A percentile compares a stretch with the other conserved stretches of the same genome.
These are phyloP conservation scores for Drosophila lacicola DNA, from an alignment of 2,888 invertebrate genomes.

Conservation along the genomic window DNA sequence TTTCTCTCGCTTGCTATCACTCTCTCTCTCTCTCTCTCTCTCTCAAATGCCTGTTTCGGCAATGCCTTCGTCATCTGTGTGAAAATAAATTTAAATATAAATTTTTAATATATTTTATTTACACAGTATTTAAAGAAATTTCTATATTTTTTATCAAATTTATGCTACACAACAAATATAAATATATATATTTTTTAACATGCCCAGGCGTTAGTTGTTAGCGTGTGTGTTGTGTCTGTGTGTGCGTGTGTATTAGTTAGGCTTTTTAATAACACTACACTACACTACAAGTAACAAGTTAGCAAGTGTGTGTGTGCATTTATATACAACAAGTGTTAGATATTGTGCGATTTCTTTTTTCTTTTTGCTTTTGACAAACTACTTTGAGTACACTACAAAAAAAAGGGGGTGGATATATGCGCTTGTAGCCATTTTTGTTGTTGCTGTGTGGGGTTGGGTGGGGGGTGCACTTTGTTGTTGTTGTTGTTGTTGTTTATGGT, in stretches of 20 bases:
- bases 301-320: constrained; percentile 11
- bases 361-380: constrained; percentile 2
- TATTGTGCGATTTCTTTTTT: neutral
- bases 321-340: constrained; percentile 19
- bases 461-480: constrained; percentile 30
- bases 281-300: constrained; percentile 30
- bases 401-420: constrained; percentile 8
- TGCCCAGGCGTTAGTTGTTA: constrained; percentile 34
- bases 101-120: neutral
- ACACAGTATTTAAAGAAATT: neutral
- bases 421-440: constrained; percentile 14
- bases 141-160: neutral
- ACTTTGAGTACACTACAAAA: constrained; percentile 19
- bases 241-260: constrained; percentile 9
- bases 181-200: constrained; percentile 5
- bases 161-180: neutral
- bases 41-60: constrained; percentile 93
- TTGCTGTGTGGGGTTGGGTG: constrained; percentile 16
- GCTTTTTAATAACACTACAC: constrained; percentile 14
- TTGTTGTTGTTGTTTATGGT: constrained; percentile 64
- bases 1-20: neutral
- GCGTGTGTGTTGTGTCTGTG: constrained; percentile 13
- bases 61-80: constrained; percentile 97
- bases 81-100: constrained; percentile 69
- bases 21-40: neutral